Base-by-base conservation (phyloP, 2,113 vertebrate genomes). In the Neomonachus schauinslandi region DNA sequence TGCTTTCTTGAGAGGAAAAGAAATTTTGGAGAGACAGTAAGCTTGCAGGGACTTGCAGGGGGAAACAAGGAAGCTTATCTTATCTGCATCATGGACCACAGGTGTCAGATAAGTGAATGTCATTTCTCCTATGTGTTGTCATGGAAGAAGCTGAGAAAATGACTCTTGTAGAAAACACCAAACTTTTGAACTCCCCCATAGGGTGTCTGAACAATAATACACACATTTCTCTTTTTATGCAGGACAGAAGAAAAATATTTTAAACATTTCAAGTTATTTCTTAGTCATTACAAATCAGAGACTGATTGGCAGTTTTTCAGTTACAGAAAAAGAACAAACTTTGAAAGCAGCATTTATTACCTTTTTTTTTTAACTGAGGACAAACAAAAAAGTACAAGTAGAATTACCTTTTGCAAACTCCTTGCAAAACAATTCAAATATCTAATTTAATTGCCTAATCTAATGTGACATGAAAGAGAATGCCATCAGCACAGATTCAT, bases 361-460 rank as follows among this genome's bases (percentile, higher is more conserved):
- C 31, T 53, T 67, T 49, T 31, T 51, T 42, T 95, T 79, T 74
- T 59, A 15, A 74, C 46, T 59, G 57, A 81, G 65, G 12, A 76
- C 31, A 83, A 90, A 74, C 82, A 71, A 63, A 91, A 22, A 80
- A 77, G 57, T 49, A 63, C 57, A 67, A 83, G 71, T 57, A 87
- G 83, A 91, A 89, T 95, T 89, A 79, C 53, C 53, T 97, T 81
- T 86, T 95, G 59, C 51, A 86, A 76, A 93, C 4, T 93, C 46
- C 24, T 95, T 93, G 85, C 24, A 95, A 85, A 98, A 61, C 39
- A 84, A 57, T 82, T 97, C 65, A 91, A 81, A 96, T 86, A 79
- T 86, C 91, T 65, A 63, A 93, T 95, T 74, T 89, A 84, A 71
- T 94, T 81, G 39, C 91, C 97, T 95, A 92, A 96, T 94, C 65